Evolutionary conservation across 2,797 vertebrate genomes (phyloP), one percentile per base, ranked within the genome.

Genomic region (Darevskia nairensis): DNA sequence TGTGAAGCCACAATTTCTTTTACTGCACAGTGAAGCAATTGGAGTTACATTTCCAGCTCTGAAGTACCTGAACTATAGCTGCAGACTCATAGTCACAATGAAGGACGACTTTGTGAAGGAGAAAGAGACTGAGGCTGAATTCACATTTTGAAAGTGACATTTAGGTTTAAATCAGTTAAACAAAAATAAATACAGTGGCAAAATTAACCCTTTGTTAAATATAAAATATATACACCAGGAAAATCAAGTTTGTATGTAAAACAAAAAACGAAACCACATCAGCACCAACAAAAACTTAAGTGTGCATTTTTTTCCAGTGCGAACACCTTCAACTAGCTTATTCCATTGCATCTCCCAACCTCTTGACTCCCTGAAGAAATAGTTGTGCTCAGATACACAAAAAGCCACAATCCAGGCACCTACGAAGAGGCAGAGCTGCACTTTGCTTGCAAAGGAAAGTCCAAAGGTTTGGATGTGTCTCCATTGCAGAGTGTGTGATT

Each of bases 151-250:
- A 2, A 83, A 77, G 80, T 77, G 66, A 50, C 2, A 13, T 74
- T 88, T 76, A 44, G 6, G 23, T 8, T 46, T 10, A 39, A 87
- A 71, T 68, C 25, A 6, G 7, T 81, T 72, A 91, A 88, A 32
- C 17, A 66, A 97, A 97, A 96, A 89, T 96, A 94, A 96, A 85
- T 86, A 46, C 29, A 46, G 85, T 15, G 21, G 64, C 76, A 21
- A 86, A 55, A 21, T 46, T n/a, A 50, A 0, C 35, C 61, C 82
- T 92, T 72, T 86, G 50, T 92, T 94, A 95, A 92, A 94, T 89
- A 68, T 82, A 89, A 55, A 55, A 61, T 27, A 23, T 25, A 9
- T 29, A 59, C 32, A 61, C 25, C 32, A 61, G 41, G 19, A 61
- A 61, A 61, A 61, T 61, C 59, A 61, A 61, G 59, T 61, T 23